Evolutionary conservation across 2,797 vertebrate species (phyloP), one percentile per base, ranked within the genome.

Genomic region (Leptodactylus fallax): DNA sequence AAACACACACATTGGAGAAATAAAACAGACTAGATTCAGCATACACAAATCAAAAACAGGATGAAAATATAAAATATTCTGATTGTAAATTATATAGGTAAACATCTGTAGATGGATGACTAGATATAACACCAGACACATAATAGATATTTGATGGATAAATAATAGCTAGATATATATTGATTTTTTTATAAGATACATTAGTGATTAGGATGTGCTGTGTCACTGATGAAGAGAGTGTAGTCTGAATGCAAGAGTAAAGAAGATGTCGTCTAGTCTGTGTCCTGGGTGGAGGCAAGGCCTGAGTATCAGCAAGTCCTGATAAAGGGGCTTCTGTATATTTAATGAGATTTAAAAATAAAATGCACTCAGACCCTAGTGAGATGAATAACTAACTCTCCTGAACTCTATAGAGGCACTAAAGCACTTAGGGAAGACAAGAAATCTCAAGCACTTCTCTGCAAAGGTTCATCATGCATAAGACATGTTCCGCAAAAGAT

Each of bases 311-410:
- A 65, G 71, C 79, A 27, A 74, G 36, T 51, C 83, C 23, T 36
- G 16, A 3, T 17, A n/a, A n/a, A 60, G 47, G 51, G 87, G 79
- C 56, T 85, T 16, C 53, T 83, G 87, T 83, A 87, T 84, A 83
- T 77, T 89, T 89, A 89, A 89, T 89, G 84, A 78, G 27, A 81
- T 49, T 27, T 51, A 74, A 51, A 84, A 79, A 83, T 79, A 56
- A 69, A 71, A 86, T 51, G 69, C 87, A 71, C 79, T 88, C 69
- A 81, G 77, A 76, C 77, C 83, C 87, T 16, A 21, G n/a, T 81
- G 55, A 56, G 76, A 88, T 36, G 47, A 65, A 88, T 25, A 25
- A 45, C 25, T 87, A 23, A 56, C 69, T 55, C 36, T 67, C 81
- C 74, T 60, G 7, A 83, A 76, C 76, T 60, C 78, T 83, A n/a